Percentiles rank a stretch among this genome's conserved stretches.
Evolutionary conservation across 2,797 vertebrate species (phyloP).

Genomic region (Florisuga fusca): DNA sequence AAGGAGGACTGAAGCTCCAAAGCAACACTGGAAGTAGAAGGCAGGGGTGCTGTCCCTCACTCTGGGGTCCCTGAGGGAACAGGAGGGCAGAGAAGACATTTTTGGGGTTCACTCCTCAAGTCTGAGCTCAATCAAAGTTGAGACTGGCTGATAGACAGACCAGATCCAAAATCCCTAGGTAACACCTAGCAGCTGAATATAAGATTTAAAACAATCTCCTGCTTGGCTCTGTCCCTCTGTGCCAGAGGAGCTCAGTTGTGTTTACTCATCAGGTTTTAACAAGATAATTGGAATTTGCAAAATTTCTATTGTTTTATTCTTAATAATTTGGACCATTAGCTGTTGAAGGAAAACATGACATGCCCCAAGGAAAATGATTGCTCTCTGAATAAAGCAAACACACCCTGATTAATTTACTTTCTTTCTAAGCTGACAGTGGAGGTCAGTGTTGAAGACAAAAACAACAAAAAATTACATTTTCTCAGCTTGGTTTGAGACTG

Average conservation of each 20-base stretch:
- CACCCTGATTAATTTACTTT: neutral
- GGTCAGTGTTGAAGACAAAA: neutral
- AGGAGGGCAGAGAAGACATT: neutral
- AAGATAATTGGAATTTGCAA: neutral
- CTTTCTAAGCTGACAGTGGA: neutral
- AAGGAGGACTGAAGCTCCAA: neutral
- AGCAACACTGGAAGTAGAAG: neutral
- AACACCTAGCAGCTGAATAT: fast-evolving
- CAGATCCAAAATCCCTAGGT: neutral
- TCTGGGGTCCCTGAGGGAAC: fast-evolving
- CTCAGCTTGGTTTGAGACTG: neutral
- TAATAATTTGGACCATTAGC: neutral
- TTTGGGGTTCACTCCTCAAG: neutral
- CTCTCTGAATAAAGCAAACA: neutral
- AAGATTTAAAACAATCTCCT: neutral
- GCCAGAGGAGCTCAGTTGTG: neutral
- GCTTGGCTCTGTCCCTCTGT: neutral
- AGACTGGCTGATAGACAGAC: neutral
- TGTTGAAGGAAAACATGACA: neutral
- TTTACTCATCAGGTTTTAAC: fast-evolving
- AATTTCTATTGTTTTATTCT: neutral
- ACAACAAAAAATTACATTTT: slow-evolving; percentile 29
- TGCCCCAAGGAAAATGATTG: neutral
- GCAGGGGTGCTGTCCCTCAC: neutral
- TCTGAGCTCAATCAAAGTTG: neutral